Percentiles rank a stretch among this genome's conserved stretches.
These are phyloP conservation scores for Cephalotes varians DNA, from an alignment of 2,888 invertebrate species.

Conservation along the genomic window DNA sequence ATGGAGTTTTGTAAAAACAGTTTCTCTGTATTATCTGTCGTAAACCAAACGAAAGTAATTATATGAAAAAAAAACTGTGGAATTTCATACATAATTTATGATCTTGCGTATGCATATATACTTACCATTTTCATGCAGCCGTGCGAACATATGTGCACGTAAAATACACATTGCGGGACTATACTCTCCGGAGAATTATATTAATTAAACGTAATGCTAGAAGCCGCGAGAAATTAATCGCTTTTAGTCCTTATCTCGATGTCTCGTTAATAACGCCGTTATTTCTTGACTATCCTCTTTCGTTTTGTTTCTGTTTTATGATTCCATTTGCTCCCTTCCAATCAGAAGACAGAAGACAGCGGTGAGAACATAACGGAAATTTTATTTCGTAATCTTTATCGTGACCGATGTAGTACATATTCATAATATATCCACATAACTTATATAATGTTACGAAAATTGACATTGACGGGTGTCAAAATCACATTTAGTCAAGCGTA, in stretches of 20 bases:
- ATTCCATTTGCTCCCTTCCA: slow-evolving; percentile 3
- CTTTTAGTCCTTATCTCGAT: slow-evolving; percentile 55
- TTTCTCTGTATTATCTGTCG: background rate
- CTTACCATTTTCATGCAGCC: slow-evolving; percentile 11
- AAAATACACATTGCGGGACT: slow-evolving; percentile 37
- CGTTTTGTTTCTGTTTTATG: slow-evolving; percentile 43
- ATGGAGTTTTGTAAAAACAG: background rate
- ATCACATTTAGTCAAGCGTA: background rate
- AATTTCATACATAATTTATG: slow-evolving; percentile 11
- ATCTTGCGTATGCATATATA: background rate
- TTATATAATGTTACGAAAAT: background rate
- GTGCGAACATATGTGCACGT: slow-evolving; percentile 42
- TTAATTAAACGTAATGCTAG: slow-evolving; percentile 76
- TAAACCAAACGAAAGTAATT: background rate
- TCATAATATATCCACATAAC: background rate
- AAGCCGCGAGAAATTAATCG: slow-evolving; percentile 75
- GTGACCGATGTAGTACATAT: background rate
- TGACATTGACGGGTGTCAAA: background rate
- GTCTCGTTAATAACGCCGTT: slow-evolving; percentile 70
- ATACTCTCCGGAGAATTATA: slow-evolving; percentile 67
- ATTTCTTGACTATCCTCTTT: slow-evolving; percentile 11
- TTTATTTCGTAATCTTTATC: slow-evolving; percentile 4
- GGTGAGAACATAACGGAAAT: slow-evolving; percentile 27
- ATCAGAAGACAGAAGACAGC: slow-evolving; percentile 1
- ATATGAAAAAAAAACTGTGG: background rate